Base-by-base conservation (phyloP, 2,797 vertebrate species). In the Pseudomugil gertrudae region DNA sequence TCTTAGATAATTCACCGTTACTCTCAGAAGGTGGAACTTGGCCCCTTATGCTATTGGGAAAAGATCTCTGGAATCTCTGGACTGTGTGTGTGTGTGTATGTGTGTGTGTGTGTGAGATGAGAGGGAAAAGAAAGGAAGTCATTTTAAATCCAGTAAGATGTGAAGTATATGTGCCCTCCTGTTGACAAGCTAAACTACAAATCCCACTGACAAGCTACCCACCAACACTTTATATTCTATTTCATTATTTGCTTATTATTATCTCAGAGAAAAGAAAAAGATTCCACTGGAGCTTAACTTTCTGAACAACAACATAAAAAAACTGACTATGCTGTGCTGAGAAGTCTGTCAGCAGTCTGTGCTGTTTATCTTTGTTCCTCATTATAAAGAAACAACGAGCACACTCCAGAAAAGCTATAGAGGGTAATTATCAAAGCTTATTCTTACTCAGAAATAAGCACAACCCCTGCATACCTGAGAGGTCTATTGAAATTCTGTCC, bases 371-470 rank as follows among this genome's bases (percentile, higher is more conserved):
- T 86, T 83, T 71, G 64, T 80, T 81, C 63, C 64, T 84, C 71
- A 76, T 88, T 81, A 72, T 72, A 62, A 76, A 66, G 57, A 77
- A 72, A 84, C 70, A 74, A 74, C 70, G 67, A 82, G 63, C 56
- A 64, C 57, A 61, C 68, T 78, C 50, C 54, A 76, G 67, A 80
- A 79, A 78, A 77, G 66, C 79, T 70, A 68, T 10, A n/a, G n/a
- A 59, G 67, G 79, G 69, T 85, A 87, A 87, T 90, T 86, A 87
- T 83, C 63, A 77, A 80, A 87, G 74, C 76, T 71, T 59, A 86
- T 76, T 78, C 73, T 84, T 71, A 69, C 76, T 66, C 43, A 32
- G 50, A 82, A 71, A 66, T 29, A 19, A 80, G 72, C 54, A 19
- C 4, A 7, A 72, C 63, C 50, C 52, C 63, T 63, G 72, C 68